Conservation (phyloP, 2,113 vertebrate genomes). For the Gambusia holbrooki region DNA sequence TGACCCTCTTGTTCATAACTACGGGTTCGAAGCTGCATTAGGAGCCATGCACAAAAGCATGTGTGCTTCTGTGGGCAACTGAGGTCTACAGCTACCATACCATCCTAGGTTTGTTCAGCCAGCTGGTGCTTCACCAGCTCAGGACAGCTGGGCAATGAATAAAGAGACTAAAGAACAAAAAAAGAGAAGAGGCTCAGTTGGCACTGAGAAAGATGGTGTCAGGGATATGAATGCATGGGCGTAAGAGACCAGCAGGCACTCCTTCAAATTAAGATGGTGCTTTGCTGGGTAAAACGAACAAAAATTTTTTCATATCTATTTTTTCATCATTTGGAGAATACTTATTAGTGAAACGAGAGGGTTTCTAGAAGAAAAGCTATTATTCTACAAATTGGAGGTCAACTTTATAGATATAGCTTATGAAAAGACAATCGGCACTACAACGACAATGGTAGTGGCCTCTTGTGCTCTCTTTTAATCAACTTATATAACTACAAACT, state of each 20-base stretch:
- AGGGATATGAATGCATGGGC: slow-evolving; percentile 41
- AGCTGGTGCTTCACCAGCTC: slow-evolving; percentile 73
- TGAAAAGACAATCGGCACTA: too few relatives aligned
- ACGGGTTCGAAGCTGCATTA: slow-evolving; percentile 83
- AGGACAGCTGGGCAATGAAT: slow-evolving; percentile 51
- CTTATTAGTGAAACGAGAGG: background rate
- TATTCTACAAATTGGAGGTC: background rate
- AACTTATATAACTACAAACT: background rate
- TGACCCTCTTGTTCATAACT: slow-evolving; percentile 82
- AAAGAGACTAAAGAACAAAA: slow-evolving; percentile 52
- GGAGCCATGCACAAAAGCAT: slow-evolving; percentile 77
- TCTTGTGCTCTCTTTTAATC: slow-evolving; percentile 70
- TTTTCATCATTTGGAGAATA: background rate
- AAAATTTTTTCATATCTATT: slow-evolving; percentile 1
- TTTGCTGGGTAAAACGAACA: slow-evolving; percentile 20
- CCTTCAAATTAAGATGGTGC: slow-evolving; percentile 60
- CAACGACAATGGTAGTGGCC: slow-evolving; percentile 72
- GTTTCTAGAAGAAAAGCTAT: slow-evolving; percentile 7
- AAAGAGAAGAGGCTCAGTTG: slow-evolving; percentile 50
- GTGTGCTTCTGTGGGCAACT: slow-evolving; percentile 76
- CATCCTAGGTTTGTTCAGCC: slow-evolving; percentile 60
- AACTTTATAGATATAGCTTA: background rate
- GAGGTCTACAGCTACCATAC: slow-evolving; percentile 54
- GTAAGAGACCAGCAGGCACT: slow-evolving; percentile 42
- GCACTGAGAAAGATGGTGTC: slow-evolving; percentile 59